Conservation (phyloP, 2,797 vertebrate genomes). For the Lacerta bilineata region DNA sequence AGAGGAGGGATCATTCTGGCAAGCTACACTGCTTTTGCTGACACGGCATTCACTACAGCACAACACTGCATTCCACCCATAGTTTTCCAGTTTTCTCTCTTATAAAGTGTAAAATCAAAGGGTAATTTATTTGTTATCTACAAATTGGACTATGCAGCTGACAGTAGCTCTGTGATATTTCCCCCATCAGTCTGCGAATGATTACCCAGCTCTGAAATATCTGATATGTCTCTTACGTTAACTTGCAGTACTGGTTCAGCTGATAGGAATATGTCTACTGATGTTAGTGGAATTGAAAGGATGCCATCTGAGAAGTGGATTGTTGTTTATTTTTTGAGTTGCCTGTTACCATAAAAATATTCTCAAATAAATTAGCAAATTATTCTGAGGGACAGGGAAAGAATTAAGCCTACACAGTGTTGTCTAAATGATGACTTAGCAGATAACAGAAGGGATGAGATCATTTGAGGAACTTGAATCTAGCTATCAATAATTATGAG, state of each 20-base stretch:
- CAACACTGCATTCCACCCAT: no score
- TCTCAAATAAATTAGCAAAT: background rate
- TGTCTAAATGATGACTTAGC: conserved; percentile 15
- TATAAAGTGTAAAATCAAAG: background rate
- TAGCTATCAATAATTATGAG: background rate
- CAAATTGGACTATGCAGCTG: background rate
- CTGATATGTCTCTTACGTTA: background rate
- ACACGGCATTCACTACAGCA: no score
- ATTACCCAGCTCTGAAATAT: background rate
- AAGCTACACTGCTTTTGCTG: no score
- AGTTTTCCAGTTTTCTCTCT: conserved; percentile 18
- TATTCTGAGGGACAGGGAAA: background rate
- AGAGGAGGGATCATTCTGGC: no score
- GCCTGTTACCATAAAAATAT: background rate
- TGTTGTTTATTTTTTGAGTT: background rate
- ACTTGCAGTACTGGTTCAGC: background rate
- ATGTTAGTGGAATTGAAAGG: background rate
- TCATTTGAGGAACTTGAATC: background rate
- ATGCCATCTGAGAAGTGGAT: background rate
- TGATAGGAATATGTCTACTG: background rate
- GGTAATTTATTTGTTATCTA: background rate
- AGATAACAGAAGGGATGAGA: background rate
- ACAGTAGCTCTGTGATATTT: background rate
- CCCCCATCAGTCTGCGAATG: accelerated
- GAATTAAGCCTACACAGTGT: background rate